Base-by-base conservation (phyloP, 1,140 invertebrate species). In the Ceratina calcarata region DNA sequence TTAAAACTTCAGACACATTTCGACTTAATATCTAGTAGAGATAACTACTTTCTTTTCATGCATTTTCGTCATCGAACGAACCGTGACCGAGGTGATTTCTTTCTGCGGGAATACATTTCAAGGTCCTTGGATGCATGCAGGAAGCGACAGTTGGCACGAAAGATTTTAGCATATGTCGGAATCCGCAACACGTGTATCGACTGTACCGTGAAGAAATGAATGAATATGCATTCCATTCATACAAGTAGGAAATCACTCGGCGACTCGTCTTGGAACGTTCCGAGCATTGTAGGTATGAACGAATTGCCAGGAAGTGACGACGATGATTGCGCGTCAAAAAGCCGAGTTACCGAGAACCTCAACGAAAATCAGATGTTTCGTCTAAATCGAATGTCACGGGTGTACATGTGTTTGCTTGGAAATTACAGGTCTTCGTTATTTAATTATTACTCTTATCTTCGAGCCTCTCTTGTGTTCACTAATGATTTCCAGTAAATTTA, bases 81-180 rank as follows among this genome's bases (percentile, higher is more conserved):
- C 73, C 83, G 78, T 84, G 74, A 87, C 85, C 72, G 64, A 58
- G 57, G 37, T 81, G 85, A 87, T 87, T 87, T 64, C 84, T 86
- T 86, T 87, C 84, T 75, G 83, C 70, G 65, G 82, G 91, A 91
- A 92, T 92, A 91, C 65, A 92, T 92, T 92, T 91, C 89, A 92
- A 91, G 91, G 85, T 91, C 64, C 81, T 82, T 89, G 89, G 85
- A 81, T 84, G 81, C 81, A 87, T 75, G 86, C 91, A 92, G 91
- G 91, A 92, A 92, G 86, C 85, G 90, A 92, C 91, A 91, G 91
- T 92, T 91, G 89, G 88, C 79, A 74, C 81, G 70, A 84, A 86
- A 91, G 91, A 91, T 91, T 86, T 92, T 89, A 89, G 88, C 90
- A 91, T 91, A 92, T 87, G 89, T 83, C 81, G 82, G 73, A 80